Evolutionary conservation across 92 coral and sea anemone genomes (phyloP).

Genomic region (Actinostola sp.): DNA sequence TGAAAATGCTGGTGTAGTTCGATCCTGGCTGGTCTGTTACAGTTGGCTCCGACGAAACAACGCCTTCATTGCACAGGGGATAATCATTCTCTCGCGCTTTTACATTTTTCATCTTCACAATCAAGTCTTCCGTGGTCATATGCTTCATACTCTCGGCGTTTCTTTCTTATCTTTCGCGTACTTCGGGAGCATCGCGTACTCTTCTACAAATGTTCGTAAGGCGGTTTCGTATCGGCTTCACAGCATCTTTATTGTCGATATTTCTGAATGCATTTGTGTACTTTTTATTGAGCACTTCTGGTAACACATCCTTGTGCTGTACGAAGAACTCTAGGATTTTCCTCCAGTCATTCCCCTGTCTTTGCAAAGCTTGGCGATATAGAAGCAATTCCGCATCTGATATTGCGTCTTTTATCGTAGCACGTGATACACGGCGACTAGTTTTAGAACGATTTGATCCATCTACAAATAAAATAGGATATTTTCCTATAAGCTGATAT

Average conservation of each 20-base stretch:
- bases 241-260: conserved; percentile 11
- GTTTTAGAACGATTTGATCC: too few relatives aligned
- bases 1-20: neutral
- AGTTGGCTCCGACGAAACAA: too few relatives aligned
- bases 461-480: too few relatives aligned
- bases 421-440: too few relatives aligned
- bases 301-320: conserved; percentile 25
- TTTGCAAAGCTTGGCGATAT: too few relatives aligned
- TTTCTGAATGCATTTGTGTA: conserved; percentile 6
- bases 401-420: too few relatives aligned
- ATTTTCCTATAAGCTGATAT: too few relatives aligned
- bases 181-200: neutral
- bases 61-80: conserved; percentile 6
- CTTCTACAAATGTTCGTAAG: conserved; percentile 8
- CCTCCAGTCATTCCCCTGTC: conserved; percentile 39
- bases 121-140: conserved; percentile 19
- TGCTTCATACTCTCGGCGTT: neutral
- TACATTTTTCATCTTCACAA: conserved; percentile 15
- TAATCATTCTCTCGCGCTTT: neutral
- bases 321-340: conserved; percentile 22
- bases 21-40: conserved; percentile 7
- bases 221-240: conserved; percentile 25
- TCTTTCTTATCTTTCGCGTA: conserved; percentile 9
- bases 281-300: neutral
- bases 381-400: too few relatives aligned